Conservation (phyloP, 2,797 vertebrate genomes). For the Varecia variegata region DNA sequence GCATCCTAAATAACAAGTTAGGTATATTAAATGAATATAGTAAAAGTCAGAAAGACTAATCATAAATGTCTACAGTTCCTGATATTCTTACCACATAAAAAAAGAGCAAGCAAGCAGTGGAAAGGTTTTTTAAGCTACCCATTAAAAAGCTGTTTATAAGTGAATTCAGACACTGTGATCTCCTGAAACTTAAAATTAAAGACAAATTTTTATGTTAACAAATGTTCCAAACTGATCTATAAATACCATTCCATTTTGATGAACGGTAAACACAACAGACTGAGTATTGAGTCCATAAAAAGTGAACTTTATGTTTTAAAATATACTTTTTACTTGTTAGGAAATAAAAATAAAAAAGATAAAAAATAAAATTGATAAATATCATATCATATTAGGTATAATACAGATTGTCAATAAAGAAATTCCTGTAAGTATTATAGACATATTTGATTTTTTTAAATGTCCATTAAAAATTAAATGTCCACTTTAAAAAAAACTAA, state of each 20-base stretch:
- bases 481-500: not conserved
- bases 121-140: constrained; percentile 62
- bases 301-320: constrained; percentile 21
- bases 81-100: constrained; percentile 70
- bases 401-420: not conserved
- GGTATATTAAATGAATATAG: constrained; percentile 12
- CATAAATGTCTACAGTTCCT: constrained; percentile 66
- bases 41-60: constrained; percentile 68
- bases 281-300: constrained; percentile 1
- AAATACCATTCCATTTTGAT: not conserved
- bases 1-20: constrained; percentile 18
- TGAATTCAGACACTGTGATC: not conserved
- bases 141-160: constrained; percentile 7
- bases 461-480: not conserved
- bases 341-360: not conserved
- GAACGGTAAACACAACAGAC: not conserved
- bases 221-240: constrained; percentile 39
- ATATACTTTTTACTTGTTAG: constrained; percentile 6
- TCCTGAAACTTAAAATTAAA: constrained; percentile 60
- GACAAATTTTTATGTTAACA: constrained; percentile 38
- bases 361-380: not conserved
- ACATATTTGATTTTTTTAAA: constrained; percentile 28
- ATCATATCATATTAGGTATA: not conserved
- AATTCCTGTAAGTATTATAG: not conserved
- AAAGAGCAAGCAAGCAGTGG: constrained; percentile 26